These are phyloP conservation scores for Orientallactaga bullata DNA, from an alignment of 2,113 vertebrate species.

Conservation along the genomic window DNA sequence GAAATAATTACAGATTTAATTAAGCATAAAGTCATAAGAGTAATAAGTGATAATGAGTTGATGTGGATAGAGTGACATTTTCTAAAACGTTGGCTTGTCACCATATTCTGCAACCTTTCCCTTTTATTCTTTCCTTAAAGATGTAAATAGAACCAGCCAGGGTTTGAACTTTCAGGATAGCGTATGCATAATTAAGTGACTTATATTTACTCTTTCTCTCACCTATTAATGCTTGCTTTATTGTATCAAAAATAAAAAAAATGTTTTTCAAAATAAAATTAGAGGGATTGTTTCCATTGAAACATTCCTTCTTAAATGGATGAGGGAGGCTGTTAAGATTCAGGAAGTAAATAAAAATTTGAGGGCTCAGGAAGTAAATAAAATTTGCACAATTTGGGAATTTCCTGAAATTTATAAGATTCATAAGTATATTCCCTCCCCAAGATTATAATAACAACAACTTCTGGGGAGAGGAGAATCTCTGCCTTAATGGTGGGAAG, in stretches of 20 bases:
- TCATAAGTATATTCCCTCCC: not conserved
- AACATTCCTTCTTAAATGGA: not conserved
- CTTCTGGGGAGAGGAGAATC: not conserved
- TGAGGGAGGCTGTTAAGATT: not conserved
- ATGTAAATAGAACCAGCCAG: not conserved
- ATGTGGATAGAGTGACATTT: not conserved
- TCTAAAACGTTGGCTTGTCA: not conserved
- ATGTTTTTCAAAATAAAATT: not conserved
- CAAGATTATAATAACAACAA: not conserved
- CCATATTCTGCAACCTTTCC: not conserved
- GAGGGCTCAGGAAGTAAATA: not conserved
- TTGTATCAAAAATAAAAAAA: not conserved
- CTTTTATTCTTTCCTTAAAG: not conserved
- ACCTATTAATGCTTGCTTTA: not conserved
- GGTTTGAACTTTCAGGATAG: not conserved
- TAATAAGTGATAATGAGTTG: not conserved
- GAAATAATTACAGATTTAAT: not conserved
- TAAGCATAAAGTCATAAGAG: not conserved
- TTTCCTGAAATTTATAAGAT: not conserved
- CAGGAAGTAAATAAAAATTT: not conserved
- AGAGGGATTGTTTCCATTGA: not conserved
- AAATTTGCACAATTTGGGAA: not conserved
- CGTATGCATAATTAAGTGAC: not conserved
- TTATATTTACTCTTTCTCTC: not conserved
- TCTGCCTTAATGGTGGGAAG: too few species aligned